Conservation (phyloP, 2,888 invertebrate genomes). For the Pelosia muscerda region DNA sequence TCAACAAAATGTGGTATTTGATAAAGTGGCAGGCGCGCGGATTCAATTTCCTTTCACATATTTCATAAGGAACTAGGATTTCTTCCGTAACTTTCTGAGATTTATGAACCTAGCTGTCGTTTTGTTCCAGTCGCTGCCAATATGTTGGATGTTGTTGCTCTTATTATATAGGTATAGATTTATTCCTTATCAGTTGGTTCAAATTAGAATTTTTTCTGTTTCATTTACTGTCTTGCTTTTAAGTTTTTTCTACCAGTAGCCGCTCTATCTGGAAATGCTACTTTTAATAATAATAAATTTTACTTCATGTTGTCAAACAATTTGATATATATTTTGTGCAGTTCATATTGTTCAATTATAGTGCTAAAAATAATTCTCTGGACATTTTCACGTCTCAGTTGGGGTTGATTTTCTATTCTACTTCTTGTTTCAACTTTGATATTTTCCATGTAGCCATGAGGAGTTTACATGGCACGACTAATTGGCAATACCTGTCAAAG, state of each 20-base stretch:
- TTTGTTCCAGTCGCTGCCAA: slow-evolving; percentile 21
- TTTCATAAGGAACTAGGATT: slow-evolving; percentile 56
- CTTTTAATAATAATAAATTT: no score
- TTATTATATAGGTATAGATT: neutral
- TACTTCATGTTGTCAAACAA: no score
- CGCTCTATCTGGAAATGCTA: no score
- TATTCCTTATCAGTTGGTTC: neutral
- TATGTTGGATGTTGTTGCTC: slow-evolving; percentile 7
- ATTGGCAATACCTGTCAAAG: no score
- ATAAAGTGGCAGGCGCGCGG: slow-evolving; percentile 46
- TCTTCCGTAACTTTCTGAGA: slow-evolving; percentile 42
- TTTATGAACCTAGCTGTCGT: slow-evolving; percentile 45
- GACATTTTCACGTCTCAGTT: no score
- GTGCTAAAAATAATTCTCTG: no score
- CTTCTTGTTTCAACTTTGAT: no score
- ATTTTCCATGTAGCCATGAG: no score
- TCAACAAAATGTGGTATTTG: slow-evolving; percentile 20
- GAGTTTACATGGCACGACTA: no score
- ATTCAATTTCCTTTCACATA: slow-evolving; percentile 65
- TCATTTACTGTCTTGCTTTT: neutral
- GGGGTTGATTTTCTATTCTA: no score
- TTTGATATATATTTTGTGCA: no score
- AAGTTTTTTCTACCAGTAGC: neutral
- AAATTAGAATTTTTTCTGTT: neutral
- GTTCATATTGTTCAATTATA: no score